These are phyloP conservation scores for Micrastur ruficollis DNA, from an alignment of 2,797 vertebrate genomes.

Conservation along the genomic window DNA sequence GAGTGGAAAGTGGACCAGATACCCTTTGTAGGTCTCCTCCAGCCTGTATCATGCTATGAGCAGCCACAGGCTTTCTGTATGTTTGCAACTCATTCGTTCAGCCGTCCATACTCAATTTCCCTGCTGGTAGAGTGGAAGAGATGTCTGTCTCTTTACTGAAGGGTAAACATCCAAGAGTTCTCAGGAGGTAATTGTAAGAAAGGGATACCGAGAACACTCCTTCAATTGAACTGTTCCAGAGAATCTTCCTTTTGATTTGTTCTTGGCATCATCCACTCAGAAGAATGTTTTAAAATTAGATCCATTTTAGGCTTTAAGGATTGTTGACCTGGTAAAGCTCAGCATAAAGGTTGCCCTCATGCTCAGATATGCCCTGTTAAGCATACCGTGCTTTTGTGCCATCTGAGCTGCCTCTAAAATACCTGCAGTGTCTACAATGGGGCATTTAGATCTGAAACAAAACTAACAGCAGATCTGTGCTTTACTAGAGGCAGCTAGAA, in stretches of 20 bases:
- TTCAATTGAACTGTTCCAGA: neutral
- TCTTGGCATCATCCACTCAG: rapidly evolving
- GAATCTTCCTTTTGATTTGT: neutral
- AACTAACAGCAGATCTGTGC: neutral
- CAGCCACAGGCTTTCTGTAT: neutral
- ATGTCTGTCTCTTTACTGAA: rapidly evolving
- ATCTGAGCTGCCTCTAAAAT: neutral
- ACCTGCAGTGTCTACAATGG: too few relatives aligned
- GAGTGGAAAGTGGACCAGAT: neutral
- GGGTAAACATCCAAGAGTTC: neutral
- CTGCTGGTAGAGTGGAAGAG: neutral
- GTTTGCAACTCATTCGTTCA: neutral
- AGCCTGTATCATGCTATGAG: neutral
- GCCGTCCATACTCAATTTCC: neutral
- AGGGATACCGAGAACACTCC: neutral
- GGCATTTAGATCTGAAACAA: neutral
- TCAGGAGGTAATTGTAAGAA: neutral
- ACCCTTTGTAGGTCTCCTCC: neutral
- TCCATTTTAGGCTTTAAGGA: neutral
- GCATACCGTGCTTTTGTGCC: neutral
- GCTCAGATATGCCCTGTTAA: neutral
- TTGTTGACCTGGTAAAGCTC: neutral
- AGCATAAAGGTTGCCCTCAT: neutral
- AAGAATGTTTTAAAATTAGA: neutral
- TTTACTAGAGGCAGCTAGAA: neutral